Evolutionary conservation across 30 jellyfish, hydroid and myxozoan species (phyloP).

Genomic region (Aurelia aurita complex sp. Pacific): DNA sequence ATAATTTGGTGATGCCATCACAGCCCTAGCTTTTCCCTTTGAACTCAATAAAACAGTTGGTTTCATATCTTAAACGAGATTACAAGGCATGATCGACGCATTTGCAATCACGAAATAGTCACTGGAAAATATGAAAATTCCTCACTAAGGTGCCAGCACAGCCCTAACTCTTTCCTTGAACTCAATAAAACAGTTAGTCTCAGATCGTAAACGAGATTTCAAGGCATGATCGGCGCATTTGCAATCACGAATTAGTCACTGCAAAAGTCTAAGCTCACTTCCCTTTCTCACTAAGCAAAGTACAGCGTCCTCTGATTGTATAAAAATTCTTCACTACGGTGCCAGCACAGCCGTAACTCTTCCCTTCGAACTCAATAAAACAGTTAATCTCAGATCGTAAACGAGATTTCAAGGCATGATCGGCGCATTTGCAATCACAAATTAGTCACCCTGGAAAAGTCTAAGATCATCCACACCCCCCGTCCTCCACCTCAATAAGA

Average conservation of each 20-base stretch:
- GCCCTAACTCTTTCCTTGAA: slow-evolving; percentile 15
- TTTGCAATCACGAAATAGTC: too few relatives aligned
- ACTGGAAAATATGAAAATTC: too few relatives aligned
- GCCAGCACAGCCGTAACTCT: neutral
- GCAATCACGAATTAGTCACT: neutral
- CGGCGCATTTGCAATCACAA: neutral
- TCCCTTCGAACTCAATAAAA: slow-evolving; percentile 59
- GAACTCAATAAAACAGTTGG: slow-evolving; percentile 55
- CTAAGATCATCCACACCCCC: too few relatives aligned
- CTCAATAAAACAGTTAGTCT: slow-evolving; percentile 59
- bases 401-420: slow-evolving; percentile 35
- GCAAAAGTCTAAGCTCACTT: too few relatives aligned
- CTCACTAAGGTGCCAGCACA: neutral
- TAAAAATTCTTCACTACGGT: neutral
- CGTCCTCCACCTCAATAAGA: neutral
- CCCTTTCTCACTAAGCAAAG: neutral
- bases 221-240: neutral
- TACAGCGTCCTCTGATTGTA: neutral
- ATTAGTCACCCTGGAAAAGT: neutral
- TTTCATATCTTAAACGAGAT: slow-evolving; percentile 33
- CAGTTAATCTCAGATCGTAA: slow-evolving; percentile 38
- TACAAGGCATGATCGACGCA: slow-evolving; percentile 8
- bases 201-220: slow-evolving; percentile 35
- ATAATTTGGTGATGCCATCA: neutral
- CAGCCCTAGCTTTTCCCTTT: slow-evolving; percentile 8